phyloP scores from a whole-genome alignment of 2,888 invertebrate genomes.

The Hypsopygia costalis region DNA sequence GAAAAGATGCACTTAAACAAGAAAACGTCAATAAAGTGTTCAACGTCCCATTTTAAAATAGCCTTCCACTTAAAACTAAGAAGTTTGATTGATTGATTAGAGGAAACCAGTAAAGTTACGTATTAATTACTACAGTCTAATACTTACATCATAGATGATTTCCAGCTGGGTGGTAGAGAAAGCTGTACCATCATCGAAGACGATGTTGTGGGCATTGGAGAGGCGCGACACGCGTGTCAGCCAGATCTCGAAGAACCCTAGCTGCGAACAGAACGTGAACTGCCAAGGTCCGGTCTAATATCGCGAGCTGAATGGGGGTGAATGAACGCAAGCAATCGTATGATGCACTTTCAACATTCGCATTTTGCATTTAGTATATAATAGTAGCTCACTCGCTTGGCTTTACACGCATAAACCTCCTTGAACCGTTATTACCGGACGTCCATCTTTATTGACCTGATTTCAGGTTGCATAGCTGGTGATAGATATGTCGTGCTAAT shows the following conservation, averaged over 20 bases:
- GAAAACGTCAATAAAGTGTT: no score
- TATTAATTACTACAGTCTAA: no score
- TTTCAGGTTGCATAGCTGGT: background rate
- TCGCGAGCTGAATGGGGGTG: background rate
- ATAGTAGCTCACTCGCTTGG: slow-evolving; percentile 4
- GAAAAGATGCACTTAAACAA: no score
- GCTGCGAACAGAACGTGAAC: slow-evolving; percentile 44
- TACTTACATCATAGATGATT: slow-evolving; percentile 88
- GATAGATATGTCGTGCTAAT: no score
- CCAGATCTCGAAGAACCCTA: slow-evolving; percentile 98
- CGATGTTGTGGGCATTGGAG: slow-evolving; percentile 87
- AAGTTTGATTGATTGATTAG: no score
- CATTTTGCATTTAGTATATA: background rate
- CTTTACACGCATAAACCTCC: background rate
- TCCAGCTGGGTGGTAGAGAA: slow-evolving; percentile 92
- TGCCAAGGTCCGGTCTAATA: slow-evolving; percentile 22
- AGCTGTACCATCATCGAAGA: slow-evolving; percentile 94
- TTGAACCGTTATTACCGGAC: background rate
- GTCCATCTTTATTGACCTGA: background rate
- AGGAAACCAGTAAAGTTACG: no score
- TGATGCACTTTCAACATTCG: background rate
- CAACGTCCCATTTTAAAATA: no score
- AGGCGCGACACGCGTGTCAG: slow-evolving; percentile 91
- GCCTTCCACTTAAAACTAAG: no score
- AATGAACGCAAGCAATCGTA: background rate